Evolutionary conservation across 2,888 invertebrate genomes (phyloP).

Genomic region (Leucoma salicis): DNA sequence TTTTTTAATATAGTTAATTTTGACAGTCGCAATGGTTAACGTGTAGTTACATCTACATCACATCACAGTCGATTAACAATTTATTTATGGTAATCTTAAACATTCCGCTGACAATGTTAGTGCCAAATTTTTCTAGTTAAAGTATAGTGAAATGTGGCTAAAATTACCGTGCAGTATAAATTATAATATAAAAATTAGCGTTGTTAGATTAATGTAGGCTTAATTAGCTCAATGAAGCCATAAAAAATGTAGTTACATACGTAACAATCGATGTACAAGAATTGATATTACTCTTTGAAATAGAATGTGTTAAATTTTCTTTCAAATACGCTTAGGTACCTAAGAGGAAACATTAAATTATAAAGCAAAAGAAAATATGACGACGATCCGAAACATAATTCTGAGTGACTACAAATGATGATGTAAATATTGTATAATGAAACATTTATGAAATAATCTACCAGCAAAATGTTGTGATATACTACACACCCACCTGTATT

Average conservation of each 20-base stretch:
- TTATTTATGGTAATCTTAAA: constrained; percentile 16
- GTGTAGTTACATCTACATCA: too few species aligned
- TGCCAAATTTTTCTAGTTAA: constrained; percentile 21
- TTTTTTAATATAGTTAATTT: too few species aligned
- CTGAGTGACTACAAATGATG: background rate
- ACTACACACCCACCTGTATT: constrained; percentile 40
- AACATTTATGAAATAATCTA: background rate
- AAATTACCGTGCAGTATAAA: constrained; percentile 16
- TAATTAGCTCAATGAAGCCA: background rate
- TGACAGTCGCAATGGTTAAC: too few species aligned
- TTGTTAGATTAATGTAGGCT: background rate
- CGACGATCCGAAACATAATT: background rate
- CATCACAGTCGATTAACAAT: constrained; percentile 7
- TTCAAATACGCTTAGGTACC: background rate
- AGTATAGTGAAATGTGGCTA: constrained; percentile 5
- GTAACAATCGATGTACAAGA: constrained; percentile 5
- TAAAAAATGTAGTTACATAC: constrained; percentile 3
- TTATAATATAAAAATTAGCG: background rate
- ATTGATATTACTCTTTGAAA: background rate
- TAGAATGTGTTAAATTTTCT: background rate
- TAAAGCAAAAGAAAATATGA: background rate
- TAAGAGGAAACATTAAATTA: background rate
- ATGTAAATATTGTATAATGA: background rate
- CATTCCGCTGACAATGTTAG: constrained; percentile 22
- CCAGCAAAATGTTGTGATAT: background rate